Base-by-base conservation (phyloP, 2,888 invertebrate species). In the Heteropelma amictum region DNA sequence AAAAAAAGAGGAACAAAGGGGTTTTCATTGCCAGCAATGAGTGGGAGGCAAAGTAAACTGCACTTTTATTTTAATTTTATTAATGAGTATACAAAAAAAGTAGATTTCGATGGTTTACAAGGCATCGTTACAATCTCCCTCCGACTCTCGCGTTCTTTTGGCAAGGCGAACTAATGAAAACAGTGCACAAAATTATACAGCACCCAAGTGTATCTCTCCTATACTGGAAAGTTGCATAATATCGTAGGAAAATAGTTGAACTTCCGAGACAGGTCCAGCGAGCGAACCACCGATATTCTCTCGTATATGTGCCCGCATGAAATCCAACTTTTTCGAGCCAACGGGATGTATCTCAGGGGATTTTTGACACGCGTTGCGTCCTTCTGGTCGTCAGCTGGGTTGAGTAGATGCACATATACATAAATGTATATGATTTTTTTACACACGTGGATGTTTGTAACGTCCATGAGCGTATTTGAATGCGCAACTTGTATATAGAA, bases 111-210 rank as follows among this genome's bases (percentile, higher is more conserved):
- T 65, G 71, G 54, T 54, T 61, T 61, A 54, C 49, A 61, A 54
- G 65, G 40, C 23, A 61, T 26, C 75, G 64, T 67, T 42, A 40
- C 21, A 49, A 21, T 26, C 19, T 26, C 47, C 54, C 14, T 33
- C 54, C 23, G 14, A 19, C 28, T 40, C 4, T 61, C 12, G 51
- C n/a, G 47, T 45, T 47, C 49, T 61, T 61, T 69, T 58, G 77
- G 77, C 68, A 77, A 75, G 61, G 45, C 56, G 53, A 77, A 69
- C 72, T 77, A 77, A 77, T 77, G 77, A 75, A 77, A 77, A 75
- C 72, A 77, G 75, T 72, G 72, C 67, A 75, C 72, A 75, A 77
- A 75, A 75, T 72, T 77, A 75, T 75, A 67, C 77, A 58, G 65
- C 58, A 51, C 45, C 63, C 38, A 30, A 40, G 63, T 33, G 47